Conservation (phyloP, 2,888 invertebrate genomes). For the Catocala nupta region DNA sequence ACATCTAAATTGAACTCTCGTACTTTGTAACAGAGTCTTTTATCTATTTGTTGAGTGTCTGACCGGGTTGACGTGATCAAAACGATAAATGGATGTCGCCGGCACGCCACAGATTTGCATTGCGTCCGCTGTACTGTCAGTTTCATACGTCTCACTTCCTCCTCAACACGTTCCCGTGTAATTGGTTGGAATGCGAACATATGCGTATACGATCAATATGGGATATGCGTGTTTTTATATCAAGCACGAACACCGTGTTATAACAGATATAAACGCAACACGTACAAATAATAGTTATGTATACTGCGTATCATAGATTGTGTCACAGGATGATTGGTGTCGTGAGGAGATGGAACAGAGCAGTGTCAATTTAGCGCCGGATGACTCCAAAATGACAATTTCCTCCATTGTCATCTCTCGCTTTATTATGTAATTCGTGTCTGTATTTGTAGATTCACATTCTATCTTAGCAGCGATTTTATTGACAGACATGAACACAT, state of each 20-base stretch:
- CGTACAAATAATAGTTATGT: conserved; percentile 15
- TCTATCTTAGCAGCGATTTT: conserved; percentile 30
- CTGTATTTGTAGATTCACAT: conserved; percentile 27
- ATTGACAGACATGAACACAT: conserved; percentile 44
- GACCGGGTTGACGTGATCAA: conserved; percentile 63
- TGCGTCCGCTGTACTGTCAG: conserved; percentile 74
- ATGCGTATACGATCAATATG: conserved; percentile 54
- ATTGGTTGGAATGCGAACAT: conserved; percentile 70
- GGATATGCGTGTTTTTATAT: conserved; percentile 48
- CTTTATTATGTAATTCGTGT: conserved; percentile 34
- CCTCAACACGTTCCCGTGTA: conserved; percentile 63
- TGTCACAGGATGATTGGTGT: conserved; percentile 47
- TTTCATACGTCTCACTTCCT: conserved; percentile 74
- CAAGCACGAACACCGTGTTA: conserved; percentile 15
- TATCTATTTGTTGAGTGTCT: conserved; percentile 57
- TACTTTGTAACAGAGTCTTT: conserved; percentile 63
- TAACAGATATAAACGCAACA: conserved; percentile 21
- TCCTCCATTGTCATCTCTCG: conserved; percentile 61
- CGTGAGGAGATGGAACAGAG: conserved; percentile 55
- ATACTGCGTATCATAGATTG: conserved; percentile 12
- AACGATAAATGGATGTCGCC: conserved; percentile 69
- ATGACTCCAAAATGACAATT: conserved; percentile 73
- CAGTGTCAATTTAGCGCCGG: conserved; percentile 72
- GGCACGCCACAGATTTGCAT: conserved; percentile 79
- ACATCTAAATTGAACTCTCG: conserved; percentile 72